Conservation (phyloP, 2,113 vertebrate species). For the Hyaena hyaena region DNA sequence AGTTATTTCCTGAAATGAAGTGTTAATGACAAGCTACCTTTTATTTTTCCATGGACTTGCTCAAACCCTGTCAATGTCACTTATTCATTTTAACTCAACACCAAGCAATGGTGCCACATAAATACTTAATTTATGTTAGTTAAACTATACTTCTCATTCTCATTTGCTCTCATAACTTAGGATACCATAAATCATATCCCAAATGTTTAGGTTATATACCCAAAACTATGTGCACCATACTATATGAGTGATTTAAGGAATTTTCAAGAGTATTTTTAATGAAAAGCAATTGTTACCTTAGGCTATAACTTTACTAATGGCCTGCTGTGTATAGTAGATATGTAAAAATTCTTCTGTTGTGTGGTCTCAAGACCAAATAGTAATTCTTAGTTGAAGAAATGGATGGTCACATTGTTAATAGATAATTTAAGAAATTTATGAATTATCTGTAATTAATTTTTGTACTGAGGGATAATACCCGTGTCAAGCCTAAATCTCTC, state of each 20-base stretch:
- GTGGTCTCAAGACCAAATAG: not conserved
- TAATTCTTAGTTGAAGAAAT: not conserved
- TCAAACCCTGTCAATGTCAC: not conserved
- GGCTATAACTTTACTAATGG: not conserved
- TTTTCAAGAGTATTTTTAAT: constrained; percentile 24
- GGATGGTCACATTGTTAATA: not conserved
- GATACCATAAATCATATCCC: not conserved
- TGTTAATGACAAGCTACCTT: not conserved
- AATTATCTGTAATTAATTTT: constrained; percentile 32
- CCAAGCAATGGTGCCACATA: not conserved
- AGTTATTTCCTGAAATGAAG: not conserved
- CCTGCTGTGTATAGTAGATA: not conserved
- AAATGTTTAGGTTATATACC: not conserved
- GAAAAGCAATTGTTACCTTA: not conserved
- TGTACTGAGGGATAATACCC: not conserved
- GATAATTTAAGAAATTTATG: not conserved
- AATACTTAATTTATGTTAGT: not conserved
- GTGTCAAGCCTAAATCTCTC: not conserved
- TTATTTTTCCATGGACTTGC: not conserved
- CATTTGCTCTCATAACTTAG: not conserved
- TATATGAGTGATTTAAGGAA: not conserved
- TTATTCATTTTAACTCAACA: not conserved
- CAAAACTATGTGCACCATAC: not conserved
- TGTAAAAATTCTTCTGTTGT: not conserved
- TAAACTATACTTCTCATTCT: not conserved